Percentiles rank a stretch among this genome's conserved stretches.
phyloP scores from a whole-genome alignment of 2,797 vertebrate species.

The Vespertilio murinus region DNA sequence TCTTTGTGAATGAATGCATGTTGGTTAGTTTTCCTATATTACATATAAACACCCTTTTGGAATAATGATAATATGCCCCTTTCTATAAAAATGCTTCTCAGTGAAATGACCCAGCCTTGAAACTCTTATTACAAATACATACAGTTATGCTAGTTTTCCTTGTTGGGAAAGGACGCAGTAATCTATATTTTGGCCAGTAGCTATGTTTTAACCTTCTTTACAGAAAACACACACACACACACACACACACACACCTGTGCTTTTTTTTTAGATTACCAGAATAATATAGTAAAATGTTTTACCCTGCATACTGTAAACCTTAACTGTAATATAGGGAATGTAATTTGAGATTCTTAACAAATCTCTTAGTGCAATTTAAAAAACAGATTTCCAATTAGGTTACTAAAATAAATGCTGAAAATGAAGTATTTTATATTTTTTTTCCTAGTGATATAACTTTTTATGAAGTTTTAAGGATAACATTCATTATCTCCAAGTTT shows the following conservation, averaged over 20 bases:
- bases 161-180: neutral
- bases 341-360: neutral
- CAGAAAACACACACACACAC: neutral
- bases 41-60: neutral
- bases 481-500: neutral
- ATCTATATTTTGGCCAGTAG: neutral
- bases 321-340: neutral
- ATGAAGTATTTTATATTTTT: neutral
- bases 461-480: neutral
- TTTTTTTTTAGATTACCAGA: neutral
- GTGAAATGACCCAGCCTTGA: neutral
- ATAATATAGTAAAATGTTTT: neutral
- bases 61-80: neutral
- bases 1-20: neutral
- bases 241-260: neutral
- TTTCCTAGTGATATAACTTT: neutral
- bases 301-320: neutral
- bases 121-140: neutral
- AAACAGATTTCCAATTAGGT: neutral
- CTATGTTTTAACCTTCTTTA: neutral
- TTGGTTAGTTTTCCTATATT: neutral
- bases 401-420: neutral
- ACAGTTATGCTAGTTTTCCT: neutral
- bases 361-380: neutral
- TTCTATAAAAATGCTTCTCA: neutral